Evolutionary conservation across 2,888 invertebrate genomes (phyloP).

Genomic region (Andrena chrysosceles): DNA sequence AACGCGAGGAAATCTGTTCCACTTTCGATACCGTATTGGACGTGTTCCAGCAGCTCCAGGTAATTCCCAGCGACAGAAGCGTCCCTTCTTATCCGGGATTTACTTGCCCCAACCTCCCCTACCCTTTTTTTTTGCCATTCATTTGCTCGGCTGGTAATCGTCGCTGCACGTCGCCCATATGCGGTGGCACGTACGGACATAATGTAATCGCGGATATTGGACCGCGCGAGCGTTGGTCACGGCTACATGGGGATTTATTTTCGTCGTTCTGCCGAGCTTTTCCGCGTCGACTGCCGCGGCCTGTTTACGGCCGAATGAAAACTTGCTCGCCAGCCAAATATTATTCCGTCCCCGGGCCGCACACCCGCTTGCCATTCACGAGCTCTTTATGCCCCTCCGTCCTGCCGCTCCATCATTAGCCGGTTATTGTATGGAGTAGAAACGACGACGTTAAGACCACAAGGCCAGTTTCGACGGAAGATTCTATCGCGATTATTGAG

Average conservation of each 20-base stretch:
- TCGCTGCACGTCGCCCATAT: conserved; percentile 35
- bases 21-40: conserved; percentile 57
- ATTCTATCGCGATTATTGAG: too few relatives aligned
- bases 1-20: conserved; percentile 52
- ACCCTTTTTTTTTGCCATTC: neutral
- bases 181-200: conserved; percentile 56
- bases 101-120: conserved; percentile 7
- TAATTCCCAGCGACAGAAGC: conserved; percentile 33
- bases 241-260: conserved; percentile 72
- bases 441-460: too few relatives aligned
- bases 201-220: conserved; percentile 74
- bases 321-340: conserved; percentile 75
- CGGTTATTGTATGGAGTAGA: too few relatives aligned
- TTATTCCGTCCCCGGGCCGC: conserved; percentile 64
- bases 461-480: too few relatives aligned
- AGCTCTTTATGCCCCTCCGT: conserved; percentile 19
- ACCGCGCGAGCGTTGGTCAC: conserved; percentile 34
- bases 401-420: neutral
- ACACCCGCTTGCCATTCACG: conserved; percentile 14
- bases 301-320: conserved; percentile 77
- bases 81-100: conserved; percentile 44
- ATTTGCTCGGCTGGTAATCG: conserved; percentile 51
- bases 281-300: conserved; percentile 69
- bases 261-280: conserved; percentile 72
- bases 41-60: conserved; percentile 55